A percentile compares a stretch with the other conserved stretches of the same genome.
Conservation (phyloP, 2,888 invertebrate genomes). For the Ischnura elegans region DNA sequence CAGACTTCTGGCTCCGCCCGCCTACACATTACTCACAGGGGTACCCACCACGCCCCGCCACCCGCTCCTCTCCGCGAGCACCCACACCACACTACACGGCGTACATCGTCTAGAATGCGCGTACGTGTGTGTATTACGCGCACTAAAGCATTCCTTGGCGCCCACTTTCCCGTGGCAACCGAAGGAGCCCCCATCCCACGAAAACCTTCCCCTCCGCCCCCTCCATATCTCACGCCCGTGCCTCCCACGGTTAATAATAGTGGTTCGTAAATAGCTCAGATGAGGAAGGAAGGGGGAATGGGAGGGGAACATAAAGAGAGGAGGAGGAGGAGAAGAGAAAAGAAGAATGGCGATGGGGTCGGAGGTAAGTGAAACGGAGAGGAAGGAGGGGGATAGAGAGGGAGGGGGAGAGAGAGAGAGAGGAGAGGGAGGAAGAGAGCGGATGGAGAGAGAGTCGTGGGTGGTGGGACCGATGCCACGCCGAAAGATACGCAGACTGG, state of each 20-base stretch:
- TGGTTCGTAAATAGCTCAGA: constrained; percentile 56
- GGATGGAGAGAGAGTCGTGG: not conserved
- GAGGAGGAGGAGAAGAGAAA: not conserved
- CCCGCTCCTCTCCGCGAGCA: not conserved
- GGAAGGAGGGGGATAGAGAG: not conserved
- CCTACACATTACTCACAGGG: not conserved
- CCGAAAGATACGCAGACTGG: not conserved
- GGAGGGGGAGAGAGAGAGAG: not conserved
- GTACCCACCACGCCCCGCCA: not conserved
- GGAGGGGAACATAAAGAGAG: not conserved
- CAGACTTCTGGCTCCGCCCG: not conserved
- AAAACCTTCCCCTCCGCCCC: not conserved
- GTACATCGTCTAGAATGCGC: too few relatives aligned
- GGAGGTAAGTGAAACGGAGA: not conserved
- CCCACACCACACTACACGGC: not conserved
- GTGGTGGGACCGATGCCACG: not conserved
- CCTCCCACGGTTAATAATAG: constrained; percentile 64
- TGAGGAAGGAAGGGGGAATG: not conserved
- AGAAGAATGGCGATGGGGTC: not conserved
- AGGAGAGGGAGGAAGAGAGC: not conserved
- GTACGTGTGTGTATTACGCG: too few relatives aligned
- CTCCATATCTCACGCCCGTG: not conserved
- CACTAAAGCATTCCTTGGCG: not conserved
- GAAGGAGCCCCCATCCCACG: not conserved
- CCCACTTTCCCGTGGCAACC: constrained; percentile 31